A percentile compares a stretch with the other conserved stretches of the same genome.
Evolutionary conservation across 2,888 invertebrate genomes (phyloP).

Genomic region (Phortica magna): DNA sequence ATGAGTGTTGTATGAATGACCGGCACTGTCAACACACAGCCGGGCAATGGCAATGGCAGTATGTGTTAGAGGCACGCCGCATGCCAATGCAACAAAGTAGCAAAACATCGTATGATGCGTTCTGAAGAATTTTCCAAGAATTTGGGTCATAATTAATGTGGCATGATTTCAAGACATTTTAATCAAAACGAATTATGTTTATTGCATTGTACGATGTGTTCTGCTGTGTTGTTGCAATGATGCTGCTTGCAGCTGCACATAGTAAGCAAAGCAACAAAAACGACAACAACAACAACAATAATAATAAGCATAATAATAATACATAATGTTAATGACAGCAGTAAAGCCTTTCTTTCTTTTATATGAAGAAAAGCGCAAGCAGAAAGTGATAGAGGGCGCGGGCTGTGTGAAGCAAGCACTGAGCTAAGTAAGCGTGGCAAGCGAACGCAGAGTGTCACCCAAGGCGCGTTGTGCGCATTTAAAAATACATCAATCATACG

Average conservation of each 20-base stretch:
- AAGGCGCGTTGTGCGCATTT: slow-evolving; percentile 50
- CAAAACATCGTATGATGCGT: slow-evolving; percentile 67
- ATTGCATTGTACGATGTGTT: not conserved
- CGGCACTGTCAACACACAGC: slow-evolving; percentile 70
- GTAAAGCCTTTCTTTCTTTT: slow-evolving; percentile 29
- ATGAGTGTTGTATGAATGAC: slow-evolving; percentile 66
- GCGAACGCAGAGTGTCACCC: slow-evolving; percentile 44
- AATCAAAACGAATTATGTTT: slow-evolving; percentile 61
- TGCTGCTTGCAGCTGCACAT: not conserved
- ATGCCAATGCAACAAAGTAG: slow-evolving; percentile 41
- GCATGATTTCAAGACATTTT: slow-evolving; percentile 76
- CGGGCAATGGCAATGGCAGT: not conserved
- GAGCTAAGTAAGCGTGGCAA: slow-evolving; percentile 10
- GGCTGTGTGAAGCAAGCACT: not conserved
- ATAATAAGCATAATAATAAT: not conserved
- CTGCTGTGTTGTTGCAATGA: too few relatives aligned
- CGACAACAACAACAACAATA: too few relatives aligned
- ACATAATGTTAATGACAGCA: slow-evolving; percentile 19
- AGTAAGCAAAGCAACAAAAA: slow-evolving; percentile 25
- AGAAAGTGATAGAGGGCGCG: not conserved
- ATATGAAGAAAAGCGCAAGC: slow-evolving; percentile 10
- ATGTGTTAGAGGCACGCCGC: slow-evolving; percentile 37
- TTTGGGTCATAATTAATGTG: slow-evolving; percentile 78
- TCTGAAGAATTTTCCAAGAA: slow-evolving; percentile 74
- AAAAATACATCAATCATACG: slow-evolving; percentile 73